Conservation (phyloP, 2,888 invertebrate genomes). For the Plagiodera versicolora region DNA sequence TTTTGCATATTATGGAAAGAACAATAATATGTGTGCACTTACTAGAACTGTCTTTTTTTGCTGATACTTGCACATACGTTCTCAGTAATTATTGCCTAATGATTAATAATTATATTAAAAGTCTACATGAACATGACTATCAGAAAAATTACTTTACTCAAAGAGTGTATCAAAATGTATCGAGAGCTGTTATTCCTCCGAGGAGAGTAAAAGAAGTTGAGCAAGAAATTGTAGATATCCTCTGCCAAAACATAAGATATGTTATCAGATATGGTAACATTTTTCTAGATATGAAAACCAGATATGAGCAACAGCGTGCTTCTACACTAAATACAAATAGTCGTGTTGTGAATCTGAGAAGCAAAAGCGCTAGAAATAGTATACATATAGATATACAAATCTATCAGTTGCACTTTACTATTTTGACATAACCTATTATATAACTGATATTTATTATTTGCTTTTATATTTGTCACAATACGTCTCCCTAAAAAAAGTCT, state of each 20-base stretch:
- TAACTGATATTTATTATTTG: constrained; percentile 14
- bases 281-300: constrained; percentile 33
- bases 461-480: constrained; percentile 27
- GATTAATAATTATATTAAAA: constrained; percentile 36
- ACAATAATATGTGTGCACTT: constrained; percentile 54
- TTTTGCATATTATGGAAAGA: constrained; percentile 54
- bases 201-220: constrained; percentile 35
- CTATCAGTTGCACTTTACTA: constrained; percentile 36
- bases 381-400: constrained; percentile 50
- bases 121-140: constrained; percentile 41
- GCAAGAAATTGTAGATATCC: constrained; percentile 34
- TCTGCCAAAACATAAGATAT: constrained; percentile 37
- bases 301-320: constrained; percentile 50
- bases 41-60: constrained; percentile 52
- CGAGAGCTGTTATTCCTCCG: constrained; percentile 46
- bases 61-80: constrained; percentile 36
- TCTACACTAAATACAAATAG: constrained; percentile 52
- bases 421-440: constrained; percentile 35
- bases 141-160: constrained; percentile 42
- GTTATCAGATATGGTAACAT: constrained; percentile 40
- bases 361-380: constrained; percentile 54
- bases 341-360: constrained; percentile 56
- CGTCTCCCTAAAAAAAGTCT: constrained; percentile 46
- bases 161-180: constrained; percentile 44
- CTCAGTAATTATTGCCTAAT: constrained; percentile 41